Base-by-base conservation (phyloP, 2,888 invertebrate species). In the Perdita meconis region DNA sequence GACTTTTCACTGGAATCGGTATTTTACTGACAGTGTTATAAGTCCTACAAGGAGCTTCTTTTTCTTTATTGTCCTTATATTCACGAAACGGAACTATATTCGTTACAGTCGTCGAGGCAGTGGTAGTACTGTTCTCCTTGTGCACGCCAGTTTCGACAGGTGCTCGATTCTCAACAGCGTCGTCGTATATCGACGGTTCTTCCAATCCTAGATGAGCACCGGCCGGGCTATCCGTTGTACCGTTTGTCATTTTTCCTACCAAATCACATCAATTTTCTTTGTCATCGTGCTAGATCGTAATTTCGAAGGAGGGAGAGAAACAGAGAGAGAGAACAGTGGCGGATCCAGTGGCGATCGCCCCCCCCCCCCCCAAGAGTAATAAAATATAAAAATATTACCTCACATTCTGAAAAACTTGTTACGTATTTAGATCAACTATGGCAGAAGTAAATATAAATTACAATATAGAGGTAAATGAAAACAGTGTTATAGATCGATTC, bases 121-220 rank as follows among this genome's bases (percentile, higher is more conserved):
- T 83, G 71, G 80, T 81, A 61, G 84, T 82, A 78, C 78, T 83
- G 72, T 84, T 76, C 36, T 85, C 86, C 80, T 87, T 90, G 70
- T 89, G 92, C 56, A 88, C 82, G 72, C 87, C 64, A 40, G 78
- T 89, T 63, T 90, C 91, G 42, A 86, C 86, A 38, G 87, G 86
- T 40, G 85, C 84, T 24, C 94, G 94, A 88, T 95, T 95, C 83
- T 96, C 96, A 0, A 96, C 95, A 2, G 96, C 96, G 93, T 97
- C 97, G 90, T 96, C 97, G 92, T 97, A 97, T 16, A 96, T 93
- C 6, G 97, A 96, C 6, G 95, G 94, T 75, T 97, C 97, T 67
- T 96, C 96, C 79, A 94, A 93, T 84, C 95, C 95, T 34, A 94
- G 94, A 93, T 94, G 93, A 72, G 93, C 93, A 89, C 93, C 93